Evolutionary conservation across 2,797 vertebrate species (phyloP).

Genomic region (Bryconaethiops microstoma): DNA sequence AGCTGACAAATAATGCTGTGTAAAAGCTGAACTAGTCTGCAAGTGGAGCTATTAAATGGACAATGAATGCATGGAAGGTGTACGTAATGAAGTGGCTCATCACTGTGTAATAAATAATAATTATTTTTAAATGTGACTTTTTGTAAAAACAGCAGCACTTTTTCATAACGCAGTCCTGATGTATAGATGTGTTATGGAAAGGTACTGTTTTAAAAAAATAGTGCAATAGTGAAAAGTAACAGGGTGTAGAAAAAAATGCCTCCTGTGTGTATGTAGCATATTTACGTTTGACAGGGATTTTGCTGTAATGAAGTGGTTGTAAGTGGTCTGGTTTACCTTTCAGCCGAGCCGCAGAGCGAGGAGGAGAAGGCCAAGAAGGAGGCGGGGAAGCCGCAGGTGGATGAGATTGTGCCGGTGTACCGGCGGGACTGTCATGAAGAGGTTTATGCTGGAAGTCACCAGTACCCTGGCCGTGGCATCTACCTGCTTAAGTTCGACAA

Average conservation of each 20-base stretch:
- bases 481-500: conserved; percentile 99
- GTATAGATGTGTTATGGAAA: too few species aligned
- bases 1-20: too few species aligned
- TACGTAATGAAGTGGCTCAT: too few species aligned
- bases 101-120: too few species aligned
- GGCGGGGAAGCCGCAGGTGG: conserved; percentile 91
- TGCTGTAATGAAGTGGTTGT: neutral
- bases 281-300: neutral
- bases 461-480: conserved; percentile 96
- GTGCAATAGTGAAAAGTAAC: too few species aligned
- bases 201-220: too few species aligned
- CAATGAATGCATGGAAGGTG: too few species aligned
- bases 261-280: neutral
- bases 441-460: conserved; percentile 98
- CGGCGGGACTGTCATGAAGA: conserved; percentile 99
- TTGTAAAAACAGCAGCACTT: too few species aligned
- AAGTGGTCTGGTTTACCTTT: neutral
- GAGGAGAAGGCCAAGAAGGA: conserved; percentile 96
- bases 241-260: neutral
- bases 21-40: too few species aligned
- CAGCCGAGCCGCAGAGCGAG: conserved; percentile 82
- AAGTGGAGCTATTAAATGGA: too few species aligned
- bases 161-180: too few species aligned
- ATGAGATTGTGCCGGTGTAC: conserved; percentile 99
- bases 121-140: too few species aligned